Base-by-base conservation (phyloP, 2,797 vertebrate species). In the Choloepus didactylus region DNA sequence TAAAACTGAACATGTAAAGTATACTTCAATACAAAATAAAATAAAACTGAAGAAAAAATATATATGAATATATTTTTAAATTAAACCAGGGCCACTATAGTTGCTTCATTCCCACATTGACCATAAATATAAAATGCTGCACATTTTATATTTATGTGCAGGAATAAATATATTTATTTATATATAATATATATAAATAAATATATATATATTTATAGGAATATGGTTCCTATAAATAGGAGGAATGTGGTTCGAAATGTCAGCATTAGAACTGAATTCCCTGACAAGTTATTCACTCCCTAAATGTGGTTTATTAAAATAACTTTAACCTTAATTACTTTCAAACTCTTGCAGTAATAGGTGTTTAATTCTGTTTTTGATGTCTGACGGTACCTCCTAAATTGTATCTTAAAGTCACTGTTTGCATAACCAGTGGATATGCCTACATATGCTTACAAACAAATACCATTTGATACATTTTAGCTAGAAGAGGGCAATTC, bases 221-320 rank as follows among this genome's bases (percentile, higher is more conserved):
- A 35, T 35, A 35, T 35, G 35, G 35, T 35, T 35, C 35, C 35
- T 35, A 35, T 35, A 35, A 35, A 4, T 54, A 3, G n/a, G 19
- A 56, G 7, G 3, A 69, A 29, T 8, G 19, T 35, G n/a, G 11
- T 64, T 67, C 44, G 72, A 76, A 93, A 70, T 54, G 19, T 49
- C 29, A 62, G 6, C 66, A 51, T 62, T 84, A 67, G 79, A 62
- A 23, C 73, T 87, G 16, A 89, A 66, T 60, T 64, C 35, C 15
- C 49, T 91, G 49, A 75, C 25, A 51, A 83, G 12, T 51, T 91
- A 29, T 25, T 89, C 18, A 19, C 66, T 93, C 67, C 35, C 29
- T 75, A 79, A 91, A 69, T n/a, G 56, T 38, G 84, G 51, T 44
- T 91, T 75, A 62, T 73, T 75, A 73, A 91, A 91, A 80, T 88